Evolutionary conservation across 2,797 vertebrate species (phyloP), one percentile per base, ranked within the genome.

Genomic region (Tachyglossus aculeatus): DNA sequence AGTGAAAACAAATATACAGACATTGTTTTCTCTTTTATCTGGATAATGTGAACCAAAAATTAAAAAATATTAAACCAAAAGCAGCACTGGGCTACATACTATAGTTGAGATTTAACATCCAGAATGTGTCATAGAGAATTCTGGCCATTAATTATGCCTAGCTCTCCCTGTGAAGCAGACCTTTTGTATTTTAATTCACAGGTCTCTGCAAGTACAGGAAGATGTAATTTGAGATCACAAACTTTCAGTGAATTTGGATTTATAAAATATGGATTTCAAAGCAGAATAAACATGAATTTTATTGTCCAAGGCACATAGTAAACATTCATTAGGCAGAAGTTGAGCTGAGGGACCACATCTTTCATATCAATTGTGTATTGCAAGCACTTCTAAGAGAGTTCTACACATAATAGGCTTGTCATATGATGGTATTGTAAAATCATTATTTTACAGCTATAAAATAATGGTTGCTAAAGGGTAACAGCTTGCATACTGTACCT

Each of bases 241-340:
- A 52, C 7, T 3, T 54, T 27, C 53, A 38, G 48, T 52, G 8
- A 65, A 52, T 82, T 83, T 48, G 76, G 54, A 67, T 74, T 78
- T 58, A 10, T 43, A 55, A 50, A 12, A 50, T n/a, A 11, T 45
- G 5, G 27, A 43, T 57, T 14, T 39, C 62, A 22, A 44, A 45
- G 29, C 19, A 45, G 33, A 38, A 7, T 24, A 44, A 62, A 56
- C 22, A 22, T 2, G 40, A 11, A 44, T 21, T 45, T 4, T 22
- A 4, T n/a, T n/a, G n/a, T n/a, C n/a, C n/a, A n/a, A n/a, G n/a
- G n/a, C n/a, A n/a, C n/a, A n/a, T n/a, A n/a, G n/a, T n/a, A n/a
- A n/a, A n/a, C n/a, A n/a, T n/a, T n/a, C n/a, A n/a, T n/a, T n/a
- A n/a, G n/a, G n/a, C n/a, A n/a, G n/a, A n/a, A n/a, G n/a, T n/a